Percentiles rank a stretch among this genome's conserved stretches.
Evolutionary conservation across 2,888 invertebrate genomes (phyloP).

Genomic region (Nowickia ferox): DNA sequence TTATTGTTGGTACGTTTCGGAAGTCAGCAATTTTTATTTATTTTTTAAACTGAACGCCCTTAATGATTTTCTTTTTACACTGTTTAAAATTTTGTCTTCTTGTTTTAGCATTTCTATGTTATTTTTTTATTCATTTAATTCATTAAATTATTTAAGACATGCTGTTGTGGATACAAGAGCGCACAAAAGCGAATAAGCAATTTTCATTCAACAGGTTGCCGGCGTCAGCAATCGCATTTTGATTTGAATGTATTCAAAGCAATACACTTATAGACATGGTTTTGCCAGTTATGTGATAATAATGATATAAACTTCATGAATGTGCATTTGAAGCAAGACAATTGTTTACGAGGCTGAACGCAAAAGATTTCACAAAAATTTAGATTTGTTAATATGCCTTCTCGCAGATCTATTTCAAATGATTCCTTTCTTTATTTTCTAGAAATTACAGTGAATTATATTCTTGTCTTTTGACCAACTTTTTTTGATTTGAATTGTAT

Average conservation of each 20-base stretch:
- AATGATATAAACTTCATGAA: neutral
- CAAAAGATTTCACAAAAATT: neutral
- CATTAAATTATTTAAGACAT: constrained; percentile 49
- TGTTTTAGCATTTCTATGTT: neutral
- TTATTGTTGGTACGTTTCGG: neutral
- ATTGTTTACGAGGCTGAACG: neutral
- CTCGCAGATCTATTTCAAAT: no score
- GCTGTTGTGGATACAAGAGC: constrained; percentile 18
- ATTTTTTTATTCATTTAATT: constrained; percentile 3
- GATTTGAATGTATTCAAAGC: neutral
- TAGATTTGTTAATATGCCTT: no score
- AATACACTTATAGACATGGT: constrained; percentile 18
- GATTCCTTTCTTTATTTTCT: no score
- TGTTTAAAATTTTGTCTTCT: constrained; percentile 2
- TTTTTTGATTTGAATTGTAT: no score
- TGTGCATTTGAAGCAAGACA: constrained; percentile 7
- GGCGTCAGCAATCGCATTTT: neutral
- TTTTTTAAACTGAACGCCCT: neutral
- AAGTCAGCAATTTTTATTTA: neutral
- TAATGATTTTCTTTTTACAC: neutral
- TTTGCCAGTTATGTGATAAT: constrained; percentile 28
- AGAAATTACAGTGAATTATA: no score
- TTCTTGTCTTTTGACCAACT: no score
- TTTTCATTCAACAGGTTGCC: constrained; percentile 34
- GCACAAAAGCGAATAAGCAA: constrained; percentile 10